Conservation (phyloP, 2,113 vertebrate species). For the Zosterops hypoxanthus region DNA sequence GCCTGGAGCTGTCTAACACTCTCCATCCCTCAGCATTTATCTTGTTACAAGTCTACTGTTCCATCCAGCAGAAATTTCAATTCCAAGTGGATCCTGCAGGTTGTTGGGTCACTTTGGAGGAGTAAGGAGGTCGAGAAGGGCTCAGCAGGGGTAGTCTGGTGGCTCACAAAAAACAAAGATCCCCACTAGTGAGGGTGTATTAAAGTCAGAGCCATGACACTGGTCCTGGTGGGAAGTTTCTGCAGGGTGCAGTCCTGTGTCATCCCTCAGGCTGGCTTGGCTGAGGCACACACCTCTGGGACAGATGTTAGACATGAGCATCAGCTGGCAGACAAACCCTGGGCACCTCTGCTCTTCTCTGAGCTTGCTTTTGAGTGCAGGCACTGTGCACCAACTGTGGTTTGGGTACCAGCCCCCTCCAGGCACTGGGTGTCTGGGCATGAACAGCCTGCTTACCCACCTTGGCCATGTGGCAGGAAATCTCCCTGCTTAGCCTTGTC, state of each 20-base stretch:
- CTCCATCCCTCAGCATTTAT: background rate
- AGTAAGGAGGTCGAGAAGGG: background rate
- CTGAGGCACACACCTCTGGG: background rate
- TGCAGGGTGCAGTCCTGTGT: fast-evolving
- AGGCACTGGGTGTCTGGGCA: background rate
- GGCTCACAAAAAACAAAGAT: background rate
- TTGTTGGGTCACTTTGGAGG: background rate
- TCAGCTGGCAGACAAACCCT: background rate
- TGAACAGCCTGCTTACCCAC: background rate
- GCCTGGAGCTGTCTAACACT: background rate
- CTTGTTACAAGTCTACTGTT: background rate
- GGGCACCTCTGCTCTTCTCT: background rate
- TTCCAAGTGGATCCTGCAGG: background rate
- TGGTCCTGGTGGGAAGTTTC: background rate
- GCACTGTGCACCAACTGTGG: fast-evolving
- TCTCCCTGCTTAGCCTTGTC: background rate
- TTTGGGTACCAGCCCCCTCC: background rate
- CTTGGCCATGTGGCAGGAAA: background rate
- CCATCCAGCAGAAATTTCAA: background rate
- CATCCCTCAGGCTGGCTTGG: background rate
- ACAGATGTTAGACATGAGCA: background rate
- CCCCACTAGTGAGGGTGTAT: background rate
- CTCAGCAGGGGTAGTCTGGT: background rate
- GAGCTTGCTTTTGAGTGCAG: background rate
- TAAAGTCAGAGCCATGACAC: background rate